phyloP scores from a whole-genome alignment of 2,797 vertebrate species.

The Dermochelys coriacea region DNA sequence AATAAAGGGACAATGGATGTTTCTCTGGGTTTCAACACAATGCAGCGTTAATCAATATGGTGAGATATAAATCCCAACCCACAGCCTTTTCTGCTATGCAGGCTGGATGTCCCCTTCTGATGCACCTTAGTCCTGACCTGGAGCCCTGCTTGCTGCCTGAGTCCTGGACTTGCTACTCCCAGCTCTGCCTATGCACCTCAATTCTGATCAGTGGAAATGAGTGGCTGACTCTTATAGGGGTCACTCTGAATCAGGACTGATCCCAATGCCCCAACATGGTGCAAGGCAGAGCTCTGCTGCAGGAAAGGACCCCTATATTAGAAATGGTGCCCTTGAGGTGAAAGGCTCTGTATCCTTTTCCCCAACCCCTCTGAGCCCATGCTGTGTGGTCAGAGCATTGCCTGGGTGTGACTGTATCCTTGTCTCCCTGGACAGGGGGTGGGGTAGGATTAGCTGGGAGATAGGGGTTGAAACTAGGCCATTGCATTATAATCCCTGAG shows the following conservation, averaged over 20 bases:
- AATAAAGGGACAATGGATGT: background rate
- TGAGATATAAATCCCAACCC: conserved; percentile 8
- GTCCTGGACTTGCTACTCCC: background rate
- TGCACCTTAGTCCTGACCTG: background rate
- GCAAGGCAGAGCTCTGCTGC: background rate
- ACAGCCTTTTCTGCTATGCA: fast-evolving
- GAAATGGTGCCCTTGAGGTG: conserved; percentile 36
- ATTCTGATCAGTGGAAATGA: fast-evolving
- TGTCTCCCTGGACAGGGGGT: background rate
- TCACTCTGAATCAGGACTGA: background rate
- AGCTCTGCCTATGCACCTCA: background rate
- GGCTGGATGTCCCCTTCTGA: background rate
- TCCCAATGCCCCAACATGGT: background rate
- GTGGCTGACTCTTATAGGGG: background rate
- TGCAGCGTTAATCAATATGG: conserved; percentile 31
- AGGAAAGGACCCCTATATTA: background rate
- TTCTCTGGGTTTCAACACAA: conserved; percentile 31
- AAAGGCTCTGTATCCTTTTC: background rate
- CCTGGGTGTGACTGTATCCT: conserved; percentile 58
- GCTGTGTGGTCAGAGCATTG: background rate
- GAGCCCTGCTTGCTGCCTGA: background rate
- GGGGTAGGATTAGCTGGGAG: conserved; percentile 53
- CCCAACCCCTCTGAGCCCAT: conserved; percentile 8
- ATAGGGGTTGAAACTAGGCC: conserved; percentile 80
- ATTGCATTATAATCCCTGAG: conserved; percentile 79